Conservation (phyloP, 2,888 invertebrate genomes). For the Harpagoxenus sublaevis region DNA sequence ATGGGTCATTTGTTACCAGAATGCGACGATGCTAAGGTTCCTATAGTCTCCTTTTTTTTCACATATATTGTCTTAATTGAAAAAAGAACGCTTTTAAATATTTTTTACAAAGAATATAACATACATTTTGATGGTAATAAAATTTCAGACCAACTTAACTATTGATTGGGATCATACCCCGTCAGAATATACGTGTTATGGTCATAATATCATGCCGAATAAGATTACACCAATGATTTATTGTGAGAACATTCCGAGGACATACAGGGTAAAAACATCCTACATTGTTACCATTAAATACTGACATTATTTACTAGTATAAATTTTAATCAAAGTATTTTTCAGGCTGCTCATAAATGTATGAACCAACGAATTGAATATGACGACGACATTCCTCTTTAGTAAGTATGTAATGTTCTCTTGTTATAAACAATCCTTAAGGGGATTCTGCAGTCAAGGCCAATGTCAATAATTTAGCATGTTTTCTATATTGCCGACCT, state of each 20-base stretch:
- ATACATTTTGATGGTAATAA: constrained; percentile 66
- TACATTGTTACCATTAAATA: neutral
- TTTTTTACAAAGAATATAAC: neutral
- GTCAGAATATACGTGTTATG: constrained; percentile 89
- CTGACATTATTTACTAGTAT: no score
- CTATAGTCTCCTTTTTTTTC: constrained; percentile 55
- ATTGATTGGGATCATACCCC: constrained; percentile 89
- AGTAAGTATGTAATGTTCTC: constrained; percentile 87
- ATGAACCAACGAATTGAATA: constrained; percentile 90
- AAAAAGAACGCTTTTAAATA: neutral
- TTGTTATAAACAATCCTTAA: neutral
- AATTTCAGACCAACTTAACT: constrained; percentile 88
- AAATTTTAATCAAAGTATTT: constrained; percentile 23
- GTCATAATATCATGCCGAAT: constrained; percentile 87
- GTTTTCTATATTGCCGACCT: no score
- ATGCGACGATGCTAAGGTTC: constrained; percentile 91
- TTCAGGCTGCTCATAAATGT: constrained; percentile 90
- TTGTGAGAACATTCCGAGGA: constrained; percentile 88
- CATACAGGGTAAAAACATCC: constrained; percentile 87
- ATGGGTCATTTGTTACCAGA: constrained; percentile 87
- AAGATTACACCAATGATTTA: constrained; percentile 86
- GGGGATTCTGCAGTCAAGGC: no score
- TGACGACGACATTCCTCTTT: constrained; percentile 89
- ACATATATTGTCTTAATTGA: constrained; percentile 45
- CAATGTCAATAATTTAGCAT: no score